Conservation (phyloP, 2,888 invertebrate genomes). For the Eugnorisma glareosa region DNA sequence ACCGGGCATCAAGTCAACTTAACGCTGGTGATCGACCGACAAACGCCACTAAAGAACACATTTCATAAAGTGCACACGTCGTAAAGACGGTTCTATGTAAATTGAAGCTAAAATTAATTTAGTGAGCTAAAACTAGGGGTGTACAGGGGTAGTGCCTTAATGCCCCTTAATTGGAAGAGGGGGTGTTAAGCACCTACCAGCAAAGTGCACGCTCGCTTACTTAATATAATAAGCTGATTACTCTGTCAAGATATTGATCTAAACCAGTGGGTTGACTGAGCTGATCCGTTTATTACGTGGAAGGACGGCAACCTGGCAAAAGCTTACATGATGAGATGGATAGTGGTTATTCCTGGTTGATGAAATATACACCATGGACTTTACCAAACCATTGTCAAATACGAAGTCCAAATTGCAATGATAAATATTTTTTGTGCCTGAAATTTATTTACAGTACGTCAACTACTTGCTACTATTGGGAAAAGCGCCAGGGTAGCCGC, state of each 20-base stretch:
- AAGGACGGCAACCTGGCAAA: neutral
- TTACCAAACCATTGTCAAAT: neutral
- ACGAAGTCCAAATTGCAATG: neutral
- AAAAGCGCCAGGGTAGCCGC: too few relatives aligned
- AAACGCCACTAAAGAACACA: constrained; percentile 13
- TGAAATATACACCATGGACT: neutral
- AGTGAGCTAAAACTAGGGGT: constrained; percentile 30
- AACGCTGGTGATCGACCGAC: neutral
- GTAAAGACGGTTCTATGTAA: constrained; percentile 35
- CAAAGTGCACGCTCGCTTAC: constrained; percentile 52
- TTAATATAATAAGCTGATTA: constrained; percentile 46
- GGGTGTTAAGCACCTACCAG: constrained; percentile 34
- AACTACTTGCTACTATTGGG: neutral
- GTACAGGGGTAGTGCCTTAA: constrained; percentile 30
- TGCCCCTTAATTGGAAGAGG: constrained; percentile 50
- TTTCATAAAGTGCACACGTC: constrained; percentile 27
- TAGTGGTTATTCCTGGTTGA: neutral
- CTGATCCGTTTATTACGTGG: neutral
- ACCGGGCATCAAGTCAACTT: neutral
- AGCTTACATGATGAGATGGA: neutral
- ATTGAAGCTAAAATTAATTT: constrained; percentile 54
- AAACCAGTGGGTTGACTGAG: constrained; percentile 1
- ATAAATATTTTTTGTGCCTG: neutral
- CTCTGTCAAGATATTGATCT: constrained; percentile 39
- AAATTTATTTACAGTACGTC: neutral